Evolutionary conservation across 2,113 vertebrate genomes (phyloP), one percentile per base, ranked within the genome.

Genomic region (Saccopteryx leptura): DNA sequence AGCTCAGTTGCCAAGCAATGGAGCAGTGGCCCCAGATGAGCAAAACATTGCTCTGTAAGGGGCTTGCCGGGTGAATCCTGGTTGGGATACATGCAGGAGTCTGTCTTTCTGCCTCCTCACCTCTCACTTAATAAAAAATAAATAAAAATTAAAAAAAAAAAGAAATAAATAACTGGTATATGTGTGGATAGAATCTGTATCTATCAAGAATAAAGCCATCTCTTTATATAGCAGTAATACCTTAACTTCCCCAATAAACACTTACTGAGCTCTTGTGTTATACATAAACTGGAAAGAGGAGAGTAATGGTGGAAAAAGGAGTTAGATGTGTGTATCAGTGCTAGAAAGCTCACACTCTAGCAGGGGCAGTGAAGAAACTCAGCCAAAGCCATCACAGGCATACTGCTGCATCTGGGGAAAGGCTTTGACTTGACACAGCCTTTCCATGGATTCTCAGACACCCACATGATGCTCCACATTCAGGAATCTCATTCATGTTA

Each of bases 251-350:
- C 46, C 60, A 50, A 21, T 9, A 68, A 79, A 56, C 15, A 56
- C 80, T 86, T 66, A 52, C 23, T 8, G 52, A 93, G 50, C 28
- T 68, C 7, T 91, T 76, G 39, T 19, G 21, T 23, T 79, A 15
- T 21, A 0, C 33, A 23, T 60, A 76, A 60, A 60, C 88, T 24
- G 23, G 1, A 31, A 50, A 63, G 58, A 86, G 3, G 58, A 24
- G 23, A 11, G 2, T 68, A 17, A 12, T 12, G 26, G 58, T 63
- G 1, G 68, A 33, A 12, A 69, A 80, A 39, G 56, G 54, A 74
- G 24, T 0, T 2, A 8, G 23, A 4, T 50, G 2, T 14, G 15
- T 1, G 6, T 23, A 7, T 52, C 54, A 12, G 7, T 21, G 14
- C 71, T 24, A 61, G 54, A 76, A 88, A 76, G 33, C 21, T 65